Evolutionary conservation across 2,113 vertebrate genomes (phyloP), one percentile per base, ranked within the genome.

Genomic region (Brevimyrus niger): DNA sequence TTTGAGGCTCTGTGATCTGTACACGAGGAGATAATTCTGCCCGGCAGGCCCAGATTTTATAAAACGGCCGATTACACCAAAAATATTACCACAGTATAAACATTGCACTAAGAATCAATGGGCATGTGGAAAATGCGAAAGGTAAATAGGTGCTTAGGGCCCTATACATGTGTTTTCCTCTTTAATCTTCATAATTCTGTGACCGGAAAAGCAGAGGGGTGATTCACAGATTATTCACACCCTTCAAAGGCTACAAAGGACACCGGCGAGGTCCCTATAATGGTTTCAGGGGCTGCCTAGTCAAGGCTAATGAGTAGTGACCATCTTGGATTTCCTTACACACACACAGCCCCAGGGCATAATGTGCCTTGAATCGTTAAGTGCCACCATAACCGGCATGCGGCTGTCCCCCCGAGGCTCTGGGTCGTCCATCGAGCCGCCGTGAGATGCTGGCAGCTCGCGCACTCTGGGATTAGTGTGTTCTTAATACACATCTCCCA

Each of bases 61-160:
- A 94, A 90, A 90, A 92, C 82, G 93, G 92, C 89, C 88, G 88
- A 53, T 91, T 91, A 91, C 46, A 93, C 35, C 35, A 85, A 90
- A 51, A 84, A 76, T 91, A 94, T 91, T 93, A 93, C 93, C 92
- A 92, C 88, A 90, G 91, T 88, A 91, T 92, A 92, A 93, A 94
- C 95, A 91, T 53, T 9, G 92, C 87, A 91, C 88, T 94, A 93
- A 17, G 94, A 96, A 95, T 95, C 90, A 94, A 65, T 92, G 90
- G 90, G 92, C 27, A 35, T 93, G 88, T 88, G 61, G 86, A 93
- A 95, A 94, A 95, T 95, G 91, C 87, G 93, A 94, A 46, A 61
- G 88, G 85, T 83, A 88, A 90, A 88, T 19, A 90, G 90, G 21
- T 21, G 35, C 90, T 91, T 94, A 95, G 94, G 94, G 94, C 94